Evolutionary conservation across 2,113 vertebrate genomes (phyloP), one percentile per base, ranked within the genome.

Genomic region (Nyctereutes procyonoides): DNA sequence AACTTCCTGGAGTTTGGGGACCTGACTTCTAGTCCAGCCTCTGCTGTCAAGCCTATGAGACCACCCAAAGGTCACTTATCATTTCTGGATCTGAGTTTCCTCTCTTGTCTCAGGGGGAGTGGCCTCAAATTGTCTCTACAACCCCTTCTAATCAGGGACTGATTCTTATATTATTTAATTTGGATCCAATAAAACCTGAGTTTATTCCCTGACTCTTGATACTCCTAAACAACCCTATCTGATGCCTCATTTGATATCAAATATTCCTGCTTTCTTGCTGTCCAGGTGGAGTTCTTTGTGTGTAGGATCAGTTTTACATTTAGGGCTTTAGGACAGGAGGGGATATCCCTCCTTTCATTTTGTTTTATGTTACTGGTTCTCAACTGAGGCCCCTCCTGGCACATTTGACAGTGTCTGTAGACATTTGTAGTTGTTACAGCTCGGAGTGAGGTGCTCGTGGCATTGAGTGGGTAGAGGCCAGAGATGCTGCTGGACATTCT

Each of bases 141-240:
- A 0, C 5, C 2, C 4, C 14, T 69, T 92, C 0, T 53, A 16
- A 67, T n/a, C 62, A 30, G 24, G 9, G 48, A 71, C 95, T 97
- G 58, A 65, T 96, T 96, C 67, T 53, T 82, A 81, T 48, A 62
- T 56, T 56, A 62, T 24, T 92, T 89, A 60, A n/a, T 56, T 84
- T 30, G 83, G 65, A 91, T 13, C 6, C 7, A 16, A n/a, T 79
- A 82, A 82, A 90, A 32, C n/a, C 26, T 30, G 4, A 83, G 19
- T 30, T 63, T 35, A 74, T 87, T 93, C 5, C 13, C 8, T 92
- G 43, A 69, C 1, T 43, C 56, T 84, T 56, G 0, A 56, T 5
- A 24, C 30, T 86, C 9, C 38, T 81, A 90, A 81, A 14, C 56
- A 6, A n/a, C 22, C 4, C 19, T 65, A 8, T 88, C 32, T 58